Percentiles rank a stretch among this genome's conserved stretches.
Conservation (phyloP, 2,888 invertebrate genomes). For the Chesias legatella region DNA sequence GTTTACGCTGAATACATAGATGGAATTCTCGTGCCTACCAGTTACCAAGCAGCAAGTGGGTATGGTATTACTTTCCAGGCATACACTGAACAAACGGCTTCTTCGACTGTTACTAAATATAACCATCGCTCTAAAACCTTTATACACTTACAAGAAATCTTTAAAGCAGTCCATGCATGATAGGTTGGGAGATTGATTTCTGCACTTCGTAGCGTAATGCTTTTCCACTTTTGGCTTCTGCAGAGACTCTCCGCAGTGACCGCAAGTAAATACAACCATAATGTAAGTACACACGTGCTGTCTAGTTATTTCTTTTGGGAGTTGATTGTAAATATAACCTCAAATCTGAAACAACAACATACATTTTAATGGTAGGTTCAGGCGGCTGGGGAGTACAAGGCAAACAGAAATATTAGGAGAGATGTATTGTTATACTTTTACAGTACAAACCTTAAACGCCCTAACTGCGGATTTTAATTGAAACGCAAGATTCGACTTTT, state of each 20-base stretch:
- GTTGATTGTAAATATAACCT: constrained; percentile 32
- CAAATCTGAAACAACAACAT: constrained; percentile 35
- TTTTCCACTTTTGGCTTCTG: constrained; percentile 96
- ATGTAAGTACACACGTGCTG: constrained; percentile 35
- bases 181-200: constrained; percentile 83
- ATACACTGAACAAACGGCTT: too few relatives aligned
- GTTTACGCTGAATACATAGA: too few relatives aligned
- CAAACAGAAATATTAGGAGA: too few relatives aligned
- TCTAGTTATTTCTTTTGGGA: constrained; percentile 10
- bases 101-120: too few relatives aligned
- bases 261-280: constrained; percentile 98
- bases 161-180: constrained; percentile 97
- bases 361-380: not conserved
- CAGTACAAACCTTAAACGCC: too few relatives aligned
- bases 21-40: too few relatives aligned
- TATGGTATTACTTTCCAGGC: too few relatives aligned
- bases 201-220: constrained; percentile 89
- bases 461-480: too few relatives aligned
- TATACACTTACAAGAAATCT: constrained; percentile 86
- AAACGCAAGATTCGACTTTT: too few relatives aligned
- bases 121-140: not conserved
- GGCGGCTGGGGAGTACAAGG: too few relatives aligned
- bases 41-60: too few relatives aligned
- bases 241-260: constrained; percentile 93
- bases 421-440: too few relatives aligned